Base-by-base conservation (phyloP, 2,797 vertebrate genomes). In the Anabas testudineus region DNA sequence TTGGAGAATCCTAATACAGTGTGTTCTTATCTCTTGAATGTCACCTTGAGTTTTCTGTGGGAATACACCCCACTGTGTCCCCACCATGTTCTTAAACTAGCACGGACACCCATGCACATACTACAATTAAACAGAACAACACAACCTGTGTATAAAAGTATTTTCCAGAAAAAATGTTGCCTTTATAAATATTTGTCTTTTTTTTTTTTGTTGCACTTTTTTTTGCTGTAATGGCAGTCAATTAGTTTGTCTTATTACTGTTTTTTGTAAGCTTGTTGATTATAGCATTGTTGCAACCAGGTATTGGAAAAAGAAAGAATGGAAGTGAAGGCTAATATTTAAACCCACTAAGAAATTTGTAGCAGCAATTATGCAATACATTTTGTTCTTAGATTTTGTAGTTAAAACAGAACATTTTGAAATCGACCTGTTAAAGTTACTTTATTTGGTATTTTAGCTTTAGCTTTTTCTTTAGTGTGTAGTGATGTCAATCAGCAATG, bases 1-100 rank as follows among this genome's bases (percentile, higher is more conserved):
- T 85, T 43, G 18, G 82, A 79, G 86, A 82, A 80, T 87, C 54
- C 63, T 49, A 69, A 58, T 36, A 86, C 83, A 86, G 83, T 84
- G 68, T 68, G 61, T 75, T 82, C 72, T 88, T 88, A 90, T 87
- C 83, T 82, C 74, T 82, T 89, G 73, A 92, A 88, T 87, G 91
- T 93, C 90, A 93, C 92, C 90, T 89, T 91, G 72, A 80, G 48
- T 81, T 74, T 80, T 64, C 64, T 71, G 66, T 71, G 74, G 78
- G 72, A 80, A 71, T 67, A 67, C 70, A 70, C 46, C 72, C n/a
- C 16, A 19, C 54, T 56, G 49, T 67, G 64, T 45, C 42, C 26
- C 67, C 57, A 58, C 37, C 30, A 45, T 66, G 51, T 43, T 58
- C 64, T 57, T 15, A 61, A 84, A 49, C 64, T n/a, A 53, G 42